Evolutionary conservation across 2,113 vertebrate genomes (phyloP), one percentile per base, ranked within the genome.

Genomic region (Nanorana parkeri): DNA sequence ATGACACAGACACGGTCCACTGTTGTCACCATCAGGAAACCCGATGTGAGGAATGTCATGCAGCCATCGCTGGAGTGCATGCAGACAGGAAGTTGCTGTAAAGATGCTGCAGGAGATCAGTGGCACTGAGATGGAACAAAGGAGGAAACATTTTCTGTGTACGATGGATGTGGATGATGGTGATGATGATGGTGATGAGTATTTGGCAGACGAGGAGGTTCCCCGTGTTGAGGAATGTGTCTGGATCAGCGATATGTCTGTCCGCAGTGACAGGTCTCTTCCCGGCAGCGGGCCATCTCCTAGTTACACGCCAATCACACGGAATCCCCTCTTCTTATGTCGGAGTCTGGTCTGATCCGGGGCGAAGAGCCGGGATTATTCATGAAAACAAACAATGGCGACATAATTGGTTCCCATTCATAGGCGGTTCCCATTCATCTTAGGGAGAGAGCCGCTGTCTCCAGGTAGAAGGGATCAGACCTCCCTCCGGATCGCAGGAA

Each of bases 371-470:
- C 3, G 17, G 60, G 75, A 77, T 77, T 77, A 77, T 77, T 77
- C 47, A 24, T 65, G 61, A 66, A 66, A 66, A 77, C 75, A 77
- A 77, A 77, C 75, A 77, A 77, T 29, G 3, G 17, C 5, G 20
- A 23, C 36, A 54, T 77, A 66, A 77, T 77, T 65, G 75, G 17
- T 66, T 77, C 66, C 36, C 61, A 77, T 77, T 77, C 75, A 77
- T 23, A 17, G 41, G 29, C 23, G 13, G 28, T 5, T 28, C 24
- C 72, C 60, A 15, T 26, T 32, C 32, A 23, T 64, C 74, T 77
- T 41, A 41, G 29, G 58, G 61, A 52, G 23, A 64, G 32, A 63
- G 32, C 23, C 24, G 20, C 74, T 51, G 58, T 13, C 17, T 54
- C 23, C 75, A 52, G 63, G 75, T 36, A 51, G 29, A 36, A 75